Percentiles rank a stretch among this genome's conserved stretches.
Conservation (phyloP, 1,140 invertebrate species). For the Macrostomum lignano region DNA sequence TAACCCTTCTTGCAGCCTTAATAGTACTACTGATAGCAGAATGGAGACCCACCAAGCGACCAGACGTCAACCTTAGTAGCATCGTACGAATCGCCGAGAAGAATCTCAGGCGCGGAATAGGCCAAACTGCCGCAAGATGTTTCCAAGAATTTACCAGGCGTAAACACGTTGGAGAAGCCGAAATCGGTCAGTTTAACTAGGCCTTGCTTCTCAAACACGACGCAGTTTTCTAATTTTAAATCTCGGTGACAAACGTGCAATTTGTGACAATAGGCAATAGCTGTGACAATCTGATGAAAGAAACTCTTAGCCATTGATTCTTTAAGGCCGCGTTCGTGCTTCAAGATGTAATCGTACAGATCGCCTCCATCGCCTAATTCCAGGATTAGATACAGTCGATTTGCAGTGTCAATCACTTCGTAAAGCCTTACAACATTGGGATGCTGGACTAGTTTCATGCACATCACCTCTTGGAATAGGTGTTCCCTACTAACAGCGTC, state of each 20-base stretch:
- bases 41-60: too few species aligned
- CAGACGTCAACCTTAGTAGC: constrained; percentile 43
- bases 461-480: constrained; percentile 72
- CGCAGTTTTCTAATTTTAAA: constrained; percentile 91
- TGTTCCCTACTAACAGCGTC: constrained; percentile 81
- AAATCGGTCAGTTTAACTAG: constrained; percentile 96
- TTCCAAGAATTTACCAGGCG: constrained; percentile 77
- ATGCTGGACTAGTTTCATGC: constrained; percentile 96
- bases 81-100: constrained; percentile 49
- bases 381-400: constrained; percentile 44
- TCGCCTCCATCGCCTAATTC: constrained; percentile 94
- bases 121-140: constrained; percentile 96
- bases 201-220: constrained; percentile 85
- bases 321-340: constrained; percentile 41
- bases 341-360: constrained; percentile 95
- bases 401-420: constrained; percentile 84
- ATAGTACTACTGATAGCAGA: too few species aligned
- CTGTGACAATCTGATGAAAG: constrained; percentile 69
- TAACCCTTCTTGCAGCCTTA: too few species aligned
- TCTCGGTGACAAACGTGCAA: constrained; percentile 72
- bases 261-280: constrained; percentile 89
- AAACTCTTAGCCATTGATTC: constrained; percentile 55
- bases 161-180: constrained; percentile 78
- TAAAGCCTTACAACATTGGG: constrained; percentile 86
- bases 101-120: constrained; percentile 93